Conservation (phyloP, 53 echinoderm and acorn worm species). For the Astropecten irregularis region DNA sequence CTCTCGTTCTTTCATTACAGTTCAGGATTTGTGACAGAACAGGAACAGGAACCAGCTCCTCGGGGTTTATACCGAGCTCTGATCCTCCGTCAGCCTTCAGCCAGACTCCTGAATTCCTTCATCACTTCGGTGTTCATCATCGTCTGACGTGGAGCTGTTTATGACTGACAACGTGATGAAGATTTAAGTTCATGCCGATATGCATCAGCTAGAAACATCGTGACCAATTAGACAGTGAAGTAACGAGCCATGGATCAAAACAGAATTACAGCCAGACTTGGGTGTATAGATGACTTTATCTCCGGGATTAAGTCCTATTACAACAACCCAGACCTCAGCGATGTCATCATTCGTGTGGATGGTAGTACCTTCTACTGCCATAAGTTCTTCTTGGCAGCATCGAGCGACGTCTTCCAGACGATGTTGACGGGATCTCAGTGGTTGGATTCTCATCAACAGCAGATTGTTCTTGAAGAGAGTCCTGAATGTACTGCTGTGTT, state of each 20-base stretch:
- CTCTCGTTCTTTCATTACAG: conserved; percentile 15
- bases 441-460: conserved; percentile 53
- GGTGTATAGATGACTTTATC: conserved; percentile 47
- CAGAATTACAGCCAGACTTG: conserved; percentile 19
- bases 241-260: too few species aligned
- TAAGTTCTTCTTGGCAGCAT: conserved; percentile 63
- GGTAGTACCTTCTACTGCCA: conserved; percentile 47
- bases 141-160: too few species aligned
- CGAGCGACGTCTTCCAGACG: conserved; percentile 67
- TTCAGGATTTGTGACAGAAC: not conserved
- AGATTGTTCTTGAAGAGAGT: conserved; percentile 45
- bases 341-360: conserved; percentile 59
- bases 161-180: too few species aligned
- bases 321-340: conserved; percentile 64
- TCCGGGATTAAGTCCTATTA: conserved; percentile 38
- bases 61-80: too few species aligned
- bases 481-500: conserved; percentile 43
- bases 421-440: conserved; percentile 57
- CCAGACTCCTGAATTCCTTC: too few species aligned
- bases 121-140: too few species aligned
- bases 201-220: too few species aligned
- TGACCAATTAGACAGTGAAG: too few species aligned
- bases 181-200: too few species aligned
- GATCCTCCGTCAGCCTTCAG: too few species aligned
- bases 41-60: too few species aligned